Evolutionary conservation across 2,888 invertebrate species (phyloP).

Genomic region (Panopea generosa): DNA sequence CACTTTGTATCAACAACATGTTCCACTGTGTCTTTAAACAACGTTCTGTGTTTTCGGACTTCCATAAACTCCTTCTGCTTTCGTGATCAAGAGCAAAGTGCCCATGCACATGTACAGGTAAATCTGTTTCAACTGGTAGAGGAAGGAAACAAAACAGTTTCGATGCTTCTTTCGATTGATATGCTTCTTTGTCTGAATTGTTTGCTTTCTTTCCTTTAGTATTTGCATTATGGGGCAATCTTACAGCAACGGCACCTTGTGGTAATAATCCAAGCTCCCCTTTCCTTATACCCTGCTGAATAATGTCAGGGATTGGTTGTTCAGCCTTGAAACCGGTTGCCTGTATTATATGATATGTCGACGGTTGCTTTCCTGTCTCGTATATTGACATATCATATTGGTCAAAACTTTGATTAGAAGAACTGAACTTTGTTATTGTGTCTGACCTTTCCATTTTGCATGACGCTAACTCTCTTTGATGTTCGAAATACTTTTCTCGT

Average conservation of each 20-base stretch:
- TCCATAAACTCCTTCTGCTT: neutral
- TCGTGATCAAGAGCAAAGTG: slow-evolving; percentile 73
- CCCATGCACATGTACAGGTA: slow-evolving; percentile 77
- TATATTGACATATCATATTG: neutral
- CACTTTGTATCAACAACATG: too few relatives aligned
- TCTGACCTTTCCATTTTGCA: slow-evolving; percentile 3
- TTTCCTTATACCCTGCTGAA: neutral
- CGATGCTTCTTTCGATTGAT: neutral
- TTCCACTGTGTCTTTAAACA: slow-evolving; percentile 65
- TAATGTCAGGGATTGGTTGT: neutral
- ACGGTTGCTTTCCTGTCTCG: slow-evolving; percentile 28
- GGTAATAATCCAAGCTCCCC: neutral
- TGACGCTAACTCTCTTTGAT: neutral
- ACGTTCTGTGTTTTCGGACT: slow-evolving; percentile 37
- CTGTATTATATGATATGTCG: slow-evolving; percentile 55
- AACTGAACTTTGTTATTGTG: too few relatives aligned
- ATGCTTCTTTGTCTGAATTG: neutral
- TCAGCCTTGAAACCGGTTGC: slow-evolving; percentile 40
- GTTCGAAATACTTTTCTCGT: slow-evolving; percentile 6
- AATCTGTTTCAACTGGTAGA: slow-evolving; percentile 66
- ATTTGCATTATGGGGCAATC: neutral
- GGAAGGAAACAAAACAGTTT: slow-evolving; percentile 73
- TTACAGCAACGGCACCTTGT: neutral
- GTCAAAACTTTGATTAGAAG: neutral
- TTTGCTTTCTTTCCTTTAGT: neutral